Base-by-base conservation (phyloP, 2,797 vertebrate species). In the Lycodopsis pacificus region DNA sequence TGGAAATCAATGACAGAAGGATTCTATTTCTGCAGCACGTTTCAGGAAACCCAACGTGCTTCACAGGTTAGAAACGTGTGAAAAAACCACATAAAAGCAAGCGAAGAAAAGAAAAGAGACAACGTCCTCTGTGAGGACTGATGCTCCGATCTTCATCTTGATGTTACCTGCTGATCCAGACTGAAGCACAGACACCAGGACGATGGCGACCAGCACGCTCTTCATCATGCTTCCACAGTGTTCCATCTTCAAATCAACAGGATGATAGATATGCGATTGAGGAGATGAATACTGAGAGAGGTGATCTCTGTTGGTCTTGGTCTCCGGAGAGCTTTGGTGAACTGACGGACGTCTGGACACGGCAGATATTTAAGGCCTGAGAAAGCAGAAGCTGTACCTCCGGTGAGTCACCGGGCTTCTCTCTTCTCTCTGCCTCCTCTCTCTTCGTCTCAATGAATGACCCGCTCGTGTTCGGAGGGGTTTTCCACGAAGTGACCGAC, bases 371-470 rank as follows among this genome's bases (percentile, higher is more conserved):
- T 90, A 87, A 76, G 30, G 38, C 0, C 42, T 2, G 0, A 77
- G 62, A 82, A 92, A 86, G 76, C 80, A 79, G 88, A 90, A 92
- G 86, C 15, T 9, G 1, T 6, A 0, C 27, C 1, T 77, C 49
- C 4, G 25, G 36, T 86, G 49, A 48, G 65, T 85, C 84, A 86
- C 30, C 68, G 15, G 74, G 13, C 38, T 7, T 2, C 2, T 67
- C 32, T 25, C 59, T 51, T 53, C 7, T 34, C 17, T 22, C 1
- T 25, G 15, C 4, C 2, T 14, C 8, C 34, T 66, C 40, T 56
- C 36, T 4, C 7, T 32, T 57, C 1, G 3, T 12, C 79, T 77
- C 20, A 71, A 76, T 36, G 54, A 66, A 54, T 14, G 46, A 25
- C 8, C 4, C 0, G 10, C 36, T 14, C 11, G 11, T 5, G 36